Conservation (phyloP, 2,888 invertebrate species). For the Papilio gigon region DNA sequence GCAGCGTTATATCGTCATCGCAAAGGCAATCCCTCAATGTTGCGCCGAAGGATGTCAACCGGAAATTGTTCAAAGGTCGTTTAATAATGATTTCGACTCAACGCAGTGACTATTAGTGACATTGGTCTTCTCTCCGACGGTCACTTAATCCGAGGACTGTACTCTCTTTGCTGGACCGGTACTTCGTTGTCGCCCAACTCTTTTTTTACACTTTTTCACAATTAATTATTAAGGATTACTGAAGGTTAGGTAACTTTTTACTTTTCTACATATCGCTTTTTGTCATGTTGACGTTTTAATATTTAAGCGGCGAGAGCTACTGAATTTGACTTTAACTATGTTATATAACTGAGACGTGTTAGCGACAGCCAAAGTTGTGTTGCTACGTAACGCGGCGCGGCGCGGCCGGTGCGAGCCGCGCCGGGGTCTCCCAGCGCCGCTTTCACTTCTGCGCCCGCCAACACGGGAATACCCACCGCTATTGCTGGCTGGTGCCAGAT, state of each 20-base stretch:
- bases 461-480: conserved; percentile 66
- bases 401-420: conserved; percentile 53
- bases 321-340: no score
- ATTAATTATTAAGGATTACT: no score
- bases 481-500: neutral
- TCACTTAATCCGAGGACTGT: no score
- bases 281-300: neutral
- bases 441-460: conserved; percentile 65
- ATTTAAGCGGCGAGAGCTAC: neutral
- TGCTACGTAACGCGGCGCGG: conserved; percentile 50
- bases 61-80: conserved; percentile 8
- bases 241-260: no score
- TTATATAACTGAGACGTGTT: neutral
- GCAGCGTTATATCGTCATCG: conserved; percentile 15
- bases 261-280: no score
- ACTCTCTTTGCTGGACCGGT: no score
- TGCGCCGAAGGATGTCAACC: conserved; percentile 1
- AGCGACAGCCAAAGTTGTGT: conserved; percentile 20
- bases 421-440: conserved; percentile 47
- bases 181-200: no score
- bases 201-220: no score
- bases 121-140: no score
- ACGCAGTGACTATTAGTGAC: neutral
- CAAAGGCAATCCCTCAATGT: conserved; percentile 23
- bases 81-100: neutral